phyloP scores from a whole-genome alignment of 1,140 invertebrate species.

The Tribolium castaneum region DNA sequence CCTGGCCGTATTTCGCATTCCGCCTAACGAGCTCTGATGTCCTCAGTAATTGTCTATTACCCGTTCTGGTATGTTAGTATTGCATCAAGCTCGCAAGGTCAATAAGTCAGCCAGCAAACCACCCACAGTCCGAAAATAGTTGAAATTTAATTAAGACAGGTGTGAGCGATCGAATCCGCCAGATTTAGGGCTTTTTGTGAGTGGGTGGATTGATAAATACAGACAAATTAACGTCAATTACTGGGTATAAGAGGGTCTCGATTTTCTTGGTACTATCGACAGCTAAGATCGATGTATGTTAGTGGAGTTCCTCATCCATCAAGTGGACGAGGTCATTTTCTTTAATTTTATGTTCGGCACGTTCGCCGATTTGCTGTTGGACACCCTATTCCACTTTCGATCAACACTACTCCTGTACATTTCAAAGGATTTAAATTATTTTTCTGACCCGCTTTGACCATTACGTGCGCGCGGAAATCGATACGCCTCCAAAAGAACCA shows the following conservation, averaged over 20 bases:
- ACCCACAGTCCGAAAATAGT: slow-evolving; percentile 2
- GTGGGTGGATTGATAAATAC: slow-evolving; percentile 45
- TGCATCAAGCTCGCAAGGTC: neutral
- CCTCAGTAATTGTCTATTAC: slow-evolving; percentile 48
- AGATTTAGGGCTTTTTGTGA: slow-evolving; percentile 18
- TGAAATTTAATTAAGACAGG: neutral
- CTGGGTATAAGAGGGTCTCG: slow-evolving; percentile 43
- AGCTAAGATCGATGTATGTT: slow-evolving; percentile 49
- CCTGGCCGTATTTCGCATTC: slow-evolving; percentile 47
- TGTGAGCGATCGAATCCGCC: neutral
- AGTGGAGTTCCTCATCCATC: slow-evolving; percentile 47
- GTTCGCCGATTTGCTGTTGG: slow-evolving; percentile 38
- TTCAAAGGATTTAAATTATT: slow-evolving; percentile 35
- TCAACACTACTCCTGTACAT: slow-evolving; percentile 25
- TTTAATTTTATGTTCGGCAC: slow-evolving; percentile 31
- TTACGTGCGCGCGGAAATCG: slow-evolving; percentile 19
- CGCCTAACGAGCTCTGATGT: slow-evolving; percentile 49
- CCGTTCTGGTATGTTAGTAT: slow-evolving; percentile 20
- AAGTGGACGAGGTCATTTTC: slow-evolving; percentile 41
- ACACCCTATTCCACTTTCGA: slow-evolving; percentile 37
- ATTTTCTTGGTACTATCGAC: slow-evolving; percentile 49
- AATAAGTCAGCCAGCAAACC: neutral
- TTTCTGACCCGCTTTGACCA: slow-evolving; percentile 14
- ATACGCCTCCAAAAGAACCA: neutral
- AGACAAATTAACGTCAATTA: slow-evolving; percentile 51